These are phyloP conservation scores for Cairina moschata DNA, from an alignment of 2,113 vertebrate species.

Conservation along the genomic window DNA sequence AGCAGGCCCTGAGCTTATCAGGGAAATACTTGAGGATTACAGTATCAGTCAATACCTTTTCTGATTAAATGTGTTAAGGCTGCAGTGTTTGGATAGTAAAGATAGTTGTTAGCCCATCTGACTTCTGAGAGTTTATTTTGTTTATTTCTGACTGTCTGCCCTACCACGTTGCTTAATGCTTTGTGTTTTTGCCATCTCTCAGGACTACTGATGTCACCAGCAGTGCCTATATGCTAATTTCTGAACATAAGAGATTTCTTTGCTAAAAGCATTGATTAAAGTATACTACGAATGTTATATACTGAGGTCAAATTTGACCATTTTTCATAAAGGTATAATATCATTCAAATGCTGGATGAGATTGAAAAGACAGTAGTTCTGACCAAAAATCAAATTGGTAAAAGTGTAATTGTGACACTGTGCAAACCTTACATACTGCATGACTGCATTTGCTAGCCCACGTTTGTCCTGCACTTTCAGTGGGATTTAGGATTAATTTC, in stretches of 20 bases:
- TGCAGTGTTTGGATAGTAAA: neutral
- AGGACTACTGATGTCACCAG: neutral
- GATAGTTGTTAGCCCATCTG: neutral
- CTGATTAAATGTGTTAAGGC: neutral
- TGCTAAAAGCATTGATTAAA: neutral
- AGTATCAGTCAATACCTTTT: neutral
- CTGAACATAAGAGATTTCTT: neutral
- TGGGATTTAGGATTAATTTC: neutral
- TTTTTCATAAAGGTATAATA: neutral
- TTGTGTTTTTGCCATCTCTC: neutral
- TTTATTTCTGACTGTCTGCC: neutral
- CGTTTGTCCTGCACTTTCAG: neutral
- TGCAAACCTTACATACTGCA: neutral
- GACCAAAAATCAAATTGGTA: neutral
- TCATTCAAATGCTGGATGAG: neutral
- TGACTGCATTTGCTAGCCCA: neutral
- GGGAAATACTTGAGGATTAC: neutral
- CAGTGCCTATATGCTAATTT: neutral
- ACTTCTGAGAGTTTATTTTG: neutral
- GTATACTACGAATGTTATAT: neutral
- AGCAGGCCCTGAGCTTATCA: neutral
- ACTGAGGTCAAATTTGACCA: neutral
- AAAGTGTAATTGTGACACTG: neutral
- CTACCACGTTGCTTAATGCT: neutral
- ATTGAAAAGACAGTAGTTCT: neutral